Evolutionary conservation across 2,888 invertebrate genomes (phyloP).

Genomic region (Germaria angustata): DNA sequence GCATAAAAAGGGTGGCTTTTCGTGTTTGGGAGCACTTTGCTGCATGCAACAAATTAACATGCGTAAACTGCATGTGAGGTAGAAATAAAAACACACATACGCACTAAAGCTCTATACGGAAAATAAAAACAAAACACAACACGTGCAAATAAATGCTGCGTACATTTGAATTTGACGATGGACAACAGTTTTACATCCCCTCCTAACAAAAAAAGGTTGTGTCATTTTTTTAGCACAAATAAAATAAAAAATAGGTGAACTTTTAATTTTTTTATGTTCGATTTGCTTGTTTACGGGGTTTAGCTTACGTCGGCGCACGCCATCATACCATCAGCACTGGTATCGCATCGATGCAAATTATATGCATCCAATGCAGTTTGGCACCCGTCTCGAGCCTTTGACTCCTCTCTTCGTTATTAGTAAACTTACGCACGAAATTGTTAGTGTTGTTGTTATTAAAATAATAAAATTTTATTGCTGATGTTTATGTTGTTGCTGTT

Average conservation of each 20-base stretch:
- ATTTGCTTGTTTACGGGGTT: constrained; percentile 28
- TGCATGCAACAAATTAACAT: constrained; percentile 65
- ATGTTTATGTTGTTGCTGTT: constrained; percentile 46
- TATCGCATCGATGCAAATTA: constrained; percentile 19
- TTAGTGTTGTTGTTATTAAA: constrained; percentile 23
- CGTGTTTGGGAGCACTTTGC: constrained; percentile 5
- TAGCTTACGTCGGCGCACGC: constrained; percentile 66
- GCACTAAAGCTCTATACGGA: not conserved
- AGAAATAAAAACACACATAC: constrained; percentile 9
- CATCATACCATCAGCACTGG: constrained; percentile 12
- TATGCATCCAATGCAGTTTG: constrained; percentile 16
- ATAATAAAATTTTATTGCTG: constrained; percentile 50
- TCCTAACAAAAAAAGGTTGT: constrained; percentile 31
- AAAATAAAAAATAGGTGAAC: constrained; percentile 76
- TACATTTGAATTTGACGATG: constrained; percentile 62
- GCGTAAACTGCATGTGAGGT: constrained; percentile 62
- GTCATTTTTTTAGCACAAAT: constrained; percentile 60
- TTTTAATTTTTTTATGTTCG: constrained; percentile 70
- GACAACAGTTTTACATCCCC: constrained; percentile 34
- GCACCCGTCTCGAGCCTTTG: constrained; percentile 14
- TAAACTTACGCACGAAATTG: constrained; percentile 51
- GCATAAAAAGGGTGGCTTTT: constrained; percentile 25
- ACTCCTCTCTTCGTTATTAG: constrained; percentile 15
- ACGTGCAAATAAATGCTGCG: constrained; percentile 57
- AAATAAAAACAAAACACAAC: constrained; percentile 52